Evolutionary conservation across 2,113 vertebrate species (phyloP).

Genomic region (Cnemophilus loriae): DNA sequence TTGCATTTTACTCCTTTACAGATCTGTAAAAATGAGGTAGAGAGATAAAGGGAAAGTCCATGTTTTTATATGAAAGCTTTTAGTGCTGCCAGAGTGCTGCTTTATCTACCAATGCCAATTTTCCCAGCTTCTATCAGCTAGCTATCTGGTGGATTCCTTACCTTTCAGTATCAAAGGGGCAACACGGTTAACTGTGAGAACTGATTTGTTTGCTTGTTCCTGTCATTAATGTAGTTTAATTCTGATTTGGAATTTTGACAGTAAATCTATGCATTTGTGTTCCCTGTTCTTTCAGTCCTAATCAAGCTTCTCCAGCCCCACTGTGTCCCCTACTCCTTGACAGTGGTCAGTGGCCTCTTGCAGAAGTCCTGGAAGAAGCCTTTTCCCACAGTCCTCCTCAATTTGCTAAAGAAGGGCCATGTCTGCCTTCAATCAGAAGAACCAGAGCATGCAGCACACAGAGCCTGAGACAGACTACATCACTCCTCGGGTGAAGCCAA

Average conservation of each 20-base stretch:
- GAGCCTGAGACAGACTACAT: conserved; percentile 41
- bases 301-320: background rate
- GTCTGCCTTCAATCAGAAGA: conserved; percentile 15
- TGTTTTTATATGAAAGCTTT: background rate
- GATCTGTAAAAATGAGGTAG: background rate
- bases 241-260: background rate
- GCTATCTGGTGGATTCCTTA: background rate
- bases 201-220: background rate
- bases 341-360: background rate
- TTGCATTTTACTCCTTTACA: background rate
- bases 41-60: background rate
- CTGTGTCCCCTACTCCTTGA: background rate
- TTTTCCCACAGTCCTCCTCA: background rate
- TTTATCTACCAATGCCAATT: background rate
- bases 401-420: background rate
- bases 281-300: background rate
- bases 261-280: background rate
- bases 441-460: background rate
- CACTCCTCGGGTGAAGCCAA: conserved; percentile 18
- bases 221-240: background rate
- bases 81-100: background rate
- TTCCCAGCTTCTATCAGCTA: background rate
- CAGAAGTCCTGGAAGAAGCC: background rate
- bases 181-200: background rate
- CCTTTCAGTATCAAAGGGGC: background rate